Conservation (phyloP, 2,888 invertebrate genomes). For the Brassicogethes aeneus region DNA sequence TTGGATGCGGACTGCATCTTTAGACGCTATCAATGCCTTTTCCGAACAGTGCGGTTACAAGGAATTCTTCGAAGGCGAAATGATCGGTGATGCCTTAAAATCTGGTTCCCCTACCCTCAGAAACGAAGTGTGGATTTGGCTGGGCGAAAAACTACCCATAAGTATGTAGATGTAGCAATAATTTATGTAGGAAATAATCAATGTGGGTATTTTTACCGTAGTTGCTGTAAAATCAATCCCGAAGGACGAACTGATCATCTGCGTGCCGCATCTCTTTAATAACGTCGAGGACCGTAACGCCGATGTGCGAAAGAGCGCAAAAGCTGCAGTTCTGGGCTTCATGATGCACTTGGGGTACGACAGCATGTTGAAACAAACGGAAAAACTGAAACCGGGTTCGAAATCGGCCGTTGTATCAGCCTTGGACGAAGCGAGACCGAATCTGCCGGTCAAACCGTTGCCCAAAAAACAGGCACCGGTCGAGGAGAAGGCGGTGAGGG, state of each 20-base stretch:
- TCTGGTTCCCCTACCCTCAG: constrained; percentile 75
- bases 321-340: constrained; percentile 81
- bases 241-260: constrained; percentile 71
- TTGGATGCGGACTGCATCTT: constrained; percentile 70
- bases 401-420: constrained; percentile 68
- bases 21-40: constrained; percentile 79
- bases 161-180: constrained; percentile 47
- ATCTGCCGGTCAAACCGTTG: constrained; percentile 72
- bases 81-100: constrained; percentile 79
- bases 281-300: constrained; percentile 86
- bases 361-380: constrained; percentile 62
- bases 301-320: constrained; percentile 84
- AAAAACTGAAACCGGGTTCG: constrained; percentile 73
- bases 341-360: constrained; percentile 91
- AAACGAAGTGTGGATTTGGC: constrained; percentile 77
- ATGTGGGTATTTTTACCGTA: too few species aligned
- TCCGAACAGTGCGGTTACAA: constrained; percentile 72
- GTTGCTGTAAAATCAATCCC: constrained; percentile 63
- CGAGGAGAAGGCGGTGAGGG: constrained; percentile 48
- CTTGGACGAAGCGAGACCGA: constrained; percentile 78
- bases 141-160: constrained; percentile 70
- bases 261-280: constrained; percentile 68
- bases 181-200: too few species aligned
- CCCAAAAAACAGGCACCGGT: constrained; percentile 55
- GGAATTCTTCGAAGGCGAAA: constrained; percentile 81